Conservation (phyloP, 2,113 vertebrate genomes). For the Campylomormyrus tamandua region DNA sequence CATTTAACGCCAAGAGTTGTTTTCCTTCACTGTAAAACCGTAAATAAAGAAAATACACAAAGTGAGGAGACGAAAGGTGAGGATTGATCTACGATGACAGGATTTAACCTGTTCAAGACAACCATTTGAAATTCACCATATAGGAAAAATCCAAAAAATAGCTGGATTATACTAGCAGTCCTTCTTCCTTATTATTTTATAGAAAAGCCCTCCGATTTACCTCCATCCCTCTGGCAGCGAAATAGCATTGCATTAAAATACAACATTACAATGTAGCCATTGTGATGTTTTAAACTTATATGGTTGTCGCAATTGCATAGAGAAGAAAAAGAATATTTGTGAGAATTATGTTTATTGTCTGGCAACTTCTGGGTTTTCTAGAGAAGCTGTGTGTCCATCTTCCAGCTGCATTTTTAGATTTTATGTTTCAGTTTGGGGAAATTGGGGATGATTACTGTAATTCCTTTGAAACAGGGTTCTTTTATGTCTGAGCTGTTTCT, state of each 20-base stretch:
- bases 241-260: neutral
- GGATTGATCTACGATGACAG: neutral
- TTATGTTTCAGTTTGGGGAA: neutral
- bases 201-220: neutral
- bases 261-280: neutral
- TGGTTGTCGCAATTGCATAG: neutral
- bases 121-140: neutral
- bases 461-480: conserved; percentile 3
- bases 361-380: neutral
- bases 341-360: neutral
- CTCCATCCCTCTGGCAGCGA: neutral
- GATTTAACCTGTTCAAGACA: neutral
- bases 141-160: neutral
- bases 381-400: neutral
- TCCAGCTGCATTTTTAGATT: conserved; percentile 9
- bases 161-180: neutral
- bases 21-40: neutral
- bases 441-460: conserved; percentile 16
- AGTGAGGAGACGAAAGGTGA: neutral
- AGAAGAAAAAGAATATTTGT: neutral
- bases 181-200: neutral
- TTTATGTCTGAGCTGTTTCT: conserved; percentile 7
- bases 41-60: neutral
- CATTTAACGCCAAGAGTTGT: neutral
- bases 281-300: neutral